Base-by-base conservation (phyloP, 2,113 vertebrate species). In the Cisticola juncidis region DNA sequence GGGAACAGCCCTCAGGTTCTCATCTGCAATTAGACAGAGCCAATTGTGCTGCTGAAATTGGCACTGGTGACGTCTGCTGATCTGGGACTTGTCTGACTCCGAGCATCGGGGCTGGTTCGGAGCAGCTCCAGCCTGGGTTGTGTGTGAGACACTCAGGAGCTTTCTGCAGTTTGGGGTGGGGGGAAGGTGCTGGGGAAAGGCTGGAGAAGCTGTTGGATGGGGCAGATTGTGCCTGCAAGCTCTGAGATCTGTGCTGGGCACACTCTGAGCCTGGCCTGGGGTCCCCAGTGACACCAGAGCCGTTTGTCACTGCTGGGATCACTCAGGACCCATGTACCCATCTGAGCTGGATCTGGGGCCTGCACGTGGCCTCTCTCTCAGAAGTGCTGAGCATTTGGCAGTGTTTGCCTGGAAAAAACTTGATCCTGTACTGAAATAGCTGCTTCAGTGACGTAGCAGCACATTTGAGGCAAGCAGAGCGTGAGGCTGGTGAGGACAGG, bases 91-190 rank as follows among this genome's bases (percentile, higher is more conserved):
- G 54, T 40, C 50, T 38, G 66, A 60, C 78, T 81, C 48, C 0
- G 1, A 21, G 14, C 0, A 0, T 20, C 0, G 1, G 71, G 7
- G 4, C 4, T 3, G 18, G 3, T 60, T 24, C 5, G 1, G 90
- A 74, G 53, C 88, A 61, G 58, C 33, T 82, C 54, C 58, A 58
- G 0, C 71, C 86, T 78, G 92, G 33, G 4, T 22, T 28, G 22
- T 36, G 58, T 5, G 31, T 48, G 88, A 57, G 62, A 24, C 25
- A 5, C 84, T 14, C 33, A 51, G 60, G 50, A 73, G 5, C 70
- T 31, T 66, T 83, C 77, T 61, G 74, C 71, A 56, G 18, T 45
- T 69, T 24, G 4, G 15, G 29, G 29, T 3, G 24, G 23, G 44
- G 29, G 56, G 33, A 25, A 64, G 73, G 47, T 44, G 48, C 48